These are phyloP conservation scores for Branchinecta lynchi DNA, from an alignment of 1,140 invertebrate genomes.

Conservation along the genomic window DNA sequence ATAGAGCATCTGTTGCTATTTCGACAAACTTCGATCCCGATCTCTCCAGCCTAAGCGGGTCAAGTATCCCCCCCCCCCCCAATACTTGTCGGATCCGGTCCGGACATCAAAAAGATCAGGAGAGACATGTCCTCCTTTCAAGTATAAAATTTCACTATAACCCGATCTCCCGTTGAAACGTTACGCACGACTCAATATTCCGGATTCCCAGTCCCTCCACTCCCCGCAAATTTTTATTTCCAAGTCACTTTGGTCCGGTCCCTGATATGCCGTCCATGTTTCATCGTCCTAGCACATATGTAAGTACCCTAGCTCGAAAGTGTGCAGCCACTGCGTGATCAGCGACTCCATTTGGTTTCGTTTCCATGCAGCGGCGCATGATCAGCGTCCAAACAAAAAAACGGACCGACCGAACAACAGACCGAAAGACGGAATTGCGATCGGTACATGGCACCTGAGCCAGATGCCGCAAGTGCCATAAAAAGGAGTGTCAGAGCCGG, in stretches of 20 bases:
- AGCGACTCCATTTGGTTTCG: too few species aligned
- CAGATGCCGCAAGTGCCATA: too few species aligned
- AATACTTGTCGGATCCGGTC: background rate
- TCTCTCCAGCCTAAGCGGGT: background rate
- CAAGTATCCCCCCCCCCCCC: background rate
- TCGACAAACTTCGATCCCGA: background rate
- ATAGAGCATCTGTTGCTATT: background rate
- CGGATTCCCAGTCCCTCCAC: background rate
- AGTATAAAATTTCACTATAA: background rate
- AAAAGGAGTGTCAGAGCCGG: too few species aligned
- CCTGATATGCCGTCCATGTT: background rate
- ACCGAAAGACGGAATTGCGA: too few species aligned
- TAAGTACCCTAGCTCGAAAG: too few species aligned
- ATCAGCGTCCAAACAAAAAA: too few species aligned
- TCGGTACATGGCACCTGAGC: too few species aligned
- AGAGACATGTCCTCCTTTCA: background rate
- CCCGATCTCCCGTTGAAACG: background rate
- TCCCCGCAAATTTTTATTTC: background rate
- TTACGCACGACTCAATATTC: background rate
- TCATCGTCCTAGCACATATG: too few species aligned
- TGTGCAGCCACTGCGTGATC: too few species aligned
- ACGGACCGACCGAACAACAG: too few species aligned
- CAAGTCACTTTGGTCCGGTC: background rate
- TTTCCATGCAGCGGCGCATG: too few species aligned
- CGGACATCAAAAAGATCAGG: background rate